phyloP scores from a whole-genome alignment of 2,888 invertebrate species.

The Trichopoda pennipes region DNA sequence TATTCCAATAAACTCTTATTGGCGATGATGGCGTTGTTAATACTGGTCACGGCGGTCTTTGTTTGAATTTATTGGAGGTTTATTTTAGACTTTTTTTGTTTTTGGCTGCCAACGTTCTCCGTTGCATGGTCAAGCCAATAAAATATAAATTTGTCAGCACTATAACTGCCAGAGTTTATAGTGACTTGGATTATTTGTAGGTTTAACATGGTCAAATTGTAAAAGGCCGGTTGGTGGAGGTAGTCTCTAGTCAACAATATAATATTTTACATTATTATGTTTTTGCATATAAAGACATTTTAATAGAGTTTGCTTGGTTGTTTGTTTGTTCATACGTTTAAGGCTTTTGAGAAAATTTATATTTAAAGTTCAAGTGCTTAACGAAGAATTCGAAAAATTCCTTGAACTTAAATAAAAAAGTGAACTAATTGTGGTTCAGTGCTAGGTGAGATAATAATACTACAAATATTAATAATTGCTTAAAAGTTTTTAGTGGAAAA shows the following conservation, averaged over 20 bases:
- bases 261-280: constrained; percentile 55
- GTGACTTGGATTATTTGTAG: constrained; percentile 61
- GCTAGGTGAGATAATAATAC: no score
- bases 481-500: neutral
- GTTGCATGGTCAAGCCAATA: constrained; percentile 63
- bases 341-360: constrained; percentile 24
- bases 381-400: neutral
- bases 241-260: constrained; percentile 15
- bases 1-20: constrained; percentile 21
- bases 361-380: constrained; percentile 17
- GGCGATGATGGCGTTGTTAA: constrained; percentile 37
- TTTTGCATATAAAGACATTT: constrained; percentile 61
- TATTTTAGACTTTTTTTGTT: constrained; percentile 10
- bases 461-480: neutral
- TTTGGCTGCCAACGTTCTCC: neutral
- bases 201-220: constrained; percentile 45
- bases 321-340: neutral
- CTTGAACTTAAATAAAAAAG: neutral
- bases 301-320: constrained; percentile 36
- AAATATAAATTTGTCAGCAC: constrained; percentile 69
- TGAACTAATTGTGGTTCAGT: neutral
- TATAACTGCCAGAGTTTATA: constrained; percentile 64
- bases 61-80: constrained; percentile 63
- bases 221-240: neutral
- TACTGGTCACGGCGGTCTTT: constrained; percentile 54